These are phyloP conservation scores for Cheilosia grossa DNA, from an alignment of 2,888 invertebrate species.

Conservation along the genomic window DNA sequence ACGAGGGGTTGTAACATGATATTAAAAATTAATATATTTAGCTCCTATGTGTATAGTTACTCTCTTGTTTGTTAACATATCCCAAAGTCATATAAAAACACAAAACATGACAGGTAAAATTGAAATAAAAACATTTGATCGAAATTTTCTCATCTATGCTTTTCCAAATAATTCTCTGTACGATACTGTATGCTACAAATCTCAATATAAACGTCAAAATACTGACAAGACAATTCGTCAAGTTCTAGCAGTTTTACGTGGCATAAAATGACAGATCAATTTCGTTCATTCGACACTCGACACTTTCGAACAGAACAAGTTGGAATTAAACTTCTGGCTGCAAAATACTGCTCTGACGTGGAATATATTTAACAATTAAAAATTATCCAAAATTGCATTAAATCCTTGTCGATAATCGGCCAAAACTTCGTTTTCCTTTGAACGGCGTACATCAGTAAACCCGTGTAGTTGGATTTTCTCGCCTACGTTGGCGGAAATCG, in stretches of 20 bases:
- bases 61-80: no score
- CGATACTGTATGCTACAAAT: constrained; percentile 17
- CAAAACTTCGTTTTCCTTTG: background rate
- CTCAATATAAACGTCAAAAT: constrained; percentile 30
- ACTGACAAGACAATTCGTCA: constrained; percentile 45
- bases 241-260: constrained; percentile 72
- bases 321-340: constrained; percentile 60
- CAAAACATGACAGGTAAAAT: no score
- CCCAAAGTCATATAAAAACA: no score
- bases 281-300: constrained; percentile 73
- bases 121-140: no score
- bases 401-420: background rate
- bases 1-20: no score
- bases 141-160: no score
- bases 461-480: constrained; percentile 6
- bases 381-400: constrained; percentile 32
- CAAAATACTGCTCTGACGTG: constrained; percentile 74
- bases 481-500: constrained; percentile 37
- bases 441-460: background rate
- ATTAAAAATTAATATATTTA: no score
- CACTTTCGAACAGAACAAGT: constrained; percentile 70
- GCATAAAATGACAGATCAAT: constrained; percentile 70
- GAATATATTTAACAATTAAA: constrained; percentile 51
- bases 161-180: no score
- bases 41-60: no score